Conservation (phyloP, 1,140 invertebrate genomes). For the Eciton burchellii region DNA sequence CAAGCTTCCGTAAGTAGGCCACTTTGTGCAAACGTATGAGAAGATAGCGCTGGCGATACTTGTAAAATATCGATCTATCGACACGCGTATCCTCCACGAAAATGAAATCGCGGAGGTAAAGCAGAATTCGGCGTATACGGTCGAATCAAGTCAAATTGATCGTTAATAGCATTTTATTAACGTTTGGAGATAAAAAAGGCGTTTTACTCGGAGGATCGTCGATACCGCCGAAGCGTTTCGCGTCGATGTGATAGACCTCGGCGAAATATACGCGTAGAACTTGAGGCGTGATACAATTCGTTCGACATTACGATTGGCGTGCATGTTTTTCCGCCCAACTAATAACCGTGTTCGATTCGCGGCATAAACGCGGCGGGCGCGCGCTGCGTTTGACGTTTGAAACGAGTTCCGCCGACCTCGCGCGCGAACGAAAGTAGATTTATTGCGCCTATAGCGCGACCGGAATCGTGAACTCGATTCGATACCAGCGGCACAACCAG, state of each 20-base stretch:
- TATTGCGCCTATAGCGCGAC: conserved; percentile 1
- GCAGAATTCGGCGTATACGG: too few species aligned
- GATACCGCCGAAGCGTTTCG: neutral
- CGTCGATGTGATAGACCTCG: neutral
- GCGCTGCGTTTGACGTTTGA: conserved; percentile 21
- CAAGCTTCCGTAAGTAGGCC: conserved; percentile 21
- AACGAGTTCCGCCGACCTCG: conserved; percentile 1
- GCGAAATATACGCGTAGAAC: neutral
- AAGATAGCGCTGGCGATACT: too few species aligned
- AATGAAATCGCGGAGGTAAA: too few species aligned
- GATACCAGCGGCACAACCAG: conserved; percentile 1
- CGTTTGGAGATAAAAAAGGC: too few species aligned
- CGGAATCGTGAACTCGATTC: conserved; percentile 32
- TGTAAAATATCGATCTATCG: too few species aligned
- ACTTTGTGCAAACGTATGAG: conserved; percentile 27
- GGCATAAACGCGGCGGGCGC: neutral
- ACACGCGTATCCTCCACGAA: too few species aligned
- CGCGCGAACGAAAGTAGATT: conserved; percentile 39
- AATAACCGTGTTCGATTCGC: neutral
- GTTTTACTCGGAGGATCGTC: too few species aligned
- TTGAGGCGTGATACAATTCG: neutral
- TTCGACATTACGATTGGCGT: neutral
- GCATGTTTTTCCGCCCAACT: neutral
- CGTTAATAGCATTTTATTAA: too few species aligned
- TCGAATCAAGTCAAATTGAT: too few species aligned